Evolutionary conservation across 2,888 invertebrate species (phyloP).

Genomic region (Corbicula japonica): DNA sequence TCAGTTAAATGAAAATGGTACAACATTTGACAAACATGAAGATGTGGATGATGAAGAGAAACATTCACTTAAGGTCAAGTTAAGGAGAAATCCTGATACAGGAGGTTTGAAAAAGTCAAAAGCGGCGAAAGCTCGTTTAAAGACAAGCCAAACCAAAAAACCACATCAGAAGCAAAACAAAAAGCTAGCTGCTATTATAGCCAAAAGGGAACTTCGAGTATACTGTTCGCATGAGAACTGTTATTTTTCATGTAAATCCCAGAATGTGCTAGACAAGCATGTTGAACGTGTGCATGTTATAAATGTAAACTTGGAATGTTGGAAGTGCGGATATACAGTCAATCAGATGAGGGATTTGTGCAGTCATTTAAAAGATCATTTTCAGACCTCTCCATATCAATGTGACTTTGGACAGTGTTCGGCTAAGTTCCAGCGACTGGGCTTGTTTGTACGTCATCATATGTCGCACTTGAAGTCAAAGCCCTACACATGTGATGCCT

Average conservation of each 20-base stretch:
- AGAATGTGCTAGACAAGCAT: conserved; percentile 58
- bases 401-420: conserved; percentile 88
- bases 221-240: conserved; percentile 63
- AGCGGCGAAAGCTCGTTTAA: no score
- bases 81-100: not conserved
- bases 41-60: not conserved
- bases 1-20: no score
- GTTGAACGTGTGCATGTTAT: conserved; percentile 60
- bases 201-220: conserved; percentile 6
- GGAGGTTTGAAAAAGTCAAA: not conserved
- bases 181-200: not conserved
- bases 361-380: conserved; percentile 89
- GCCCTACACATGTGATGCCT: conserved; percentile 88
- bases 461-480: conserved; percentile 88
- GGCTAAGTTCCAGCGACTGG: conserved; percentile 87
- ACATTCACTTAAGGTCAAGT: not conserved
- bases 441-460: conserved; percentile 89
- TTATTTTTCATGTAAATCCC: conserved; percentile 57
- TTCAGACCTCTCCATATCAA: conserved; percentile 89
- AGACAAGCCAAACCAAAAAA: no score
- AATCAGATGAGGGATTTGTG: conserved; percentile 90
- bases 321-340: conserved; percentile 89
- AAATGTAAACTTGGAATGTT: conserved; percentile 85
- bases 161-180: no score
- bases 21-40: no score